Conservation (phyloP, 2,113 vertebrate species). For the Mormyrus iriodes region DNA sequence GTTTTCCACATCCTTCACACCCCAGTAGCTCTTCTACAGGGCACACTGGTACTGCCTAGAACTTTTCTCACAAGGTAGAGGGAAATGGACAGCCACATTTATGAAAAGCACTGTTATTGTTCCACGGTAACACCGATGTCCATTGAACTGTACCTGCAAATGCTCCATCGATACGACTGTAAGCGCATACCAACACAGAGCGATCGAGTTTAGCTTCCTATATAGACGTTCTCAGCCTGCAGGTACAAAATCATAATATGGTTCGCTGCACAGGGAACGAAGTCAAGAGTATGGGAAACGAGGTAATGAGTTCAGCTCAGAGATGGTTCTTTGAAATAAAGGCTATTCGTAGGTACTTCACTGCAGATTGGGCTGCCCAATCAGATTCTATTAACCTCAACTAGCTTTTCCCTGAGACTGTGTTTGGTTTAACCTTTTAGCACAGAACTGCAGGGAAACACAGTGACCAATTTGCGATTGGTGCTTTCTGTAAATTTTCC, state of each 20-base stretch:
- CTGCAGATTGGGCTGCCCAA: conserved; percentile 22
- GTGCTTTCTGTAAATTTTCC: neutral
- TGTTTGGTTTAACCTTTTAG: conserved; percentile 61
- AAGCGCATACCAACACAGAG: neutral
- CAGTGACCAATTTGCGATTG: conserved; percentile 21
- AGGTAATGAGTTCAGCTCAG: neutral
- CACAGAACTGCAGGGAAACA: conserved; percentile 41
- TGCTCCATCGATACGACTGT: neutral
- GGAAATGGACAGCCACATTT: neutral
- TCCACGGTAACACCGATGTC: too few relatives aligned
- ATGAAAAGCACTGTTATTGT: neutral
- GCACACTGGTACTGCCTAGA: neutral
- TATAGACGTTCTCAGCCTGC: neutral
- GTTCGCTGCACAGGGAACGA: neutral
- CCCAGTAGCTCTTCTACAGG: neutral
- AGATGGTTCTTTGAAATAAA: neutral
- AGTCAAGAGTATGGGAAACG: neutral
- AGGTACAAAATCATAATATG: neutral
- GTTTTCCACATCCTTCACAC: neutral
- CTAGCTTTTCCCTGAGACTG: conserved; percentile 35
- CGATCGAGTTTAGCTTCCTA: neutral
- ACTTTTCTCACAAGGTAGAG: neutral
- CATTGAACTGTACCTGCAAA: neutral
- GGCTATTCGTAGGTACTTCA: neutral
- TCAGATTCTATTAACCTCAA: conserved; percentile 49